Percentiles rank a stretch among this genome's conserved stretches.
These are phyloP conservation scores for Platycercus adscitus DNA, from an alignment of 2,113 vertebrate species.

Conservation along the genomic window DNA sequence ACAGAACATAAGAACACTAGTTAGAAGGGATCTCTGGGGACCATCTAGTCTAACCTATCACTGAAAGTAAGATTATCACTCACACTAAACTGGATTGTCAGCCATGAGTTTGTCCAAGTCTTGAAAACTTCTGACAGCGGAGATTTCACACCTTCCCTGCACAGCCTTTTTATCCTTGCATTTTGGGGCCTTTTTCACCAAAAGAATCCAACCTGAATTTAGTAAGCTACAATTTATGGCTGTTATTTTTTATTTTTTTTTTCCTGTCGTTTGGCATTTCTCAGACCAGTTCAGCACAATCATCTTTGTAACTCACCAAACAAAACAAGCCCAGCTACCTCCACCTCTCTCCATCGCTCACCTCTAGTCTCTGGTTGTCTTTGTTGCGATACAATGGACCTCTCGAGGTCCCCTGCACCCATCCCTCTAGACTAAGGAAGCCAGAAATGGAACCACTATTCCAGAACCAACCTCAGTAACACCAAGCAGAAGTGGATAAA, in stretches of 20 bases:
- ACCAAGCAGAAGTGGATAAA: not conserved
- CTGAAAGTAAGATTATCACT: not conserved
- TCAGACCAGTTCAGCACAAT: not conserved
- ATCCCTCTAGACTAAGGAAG: not conserved
- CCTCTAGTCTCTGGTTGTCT: not conserved
- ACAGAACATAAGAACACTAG: not conserved
- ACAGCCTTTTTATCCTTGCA: not conserved
- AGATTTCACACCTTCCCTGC: not conserved
- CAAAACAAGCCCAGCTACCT: not conserved
- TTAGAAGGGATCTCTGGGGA: not conserved
- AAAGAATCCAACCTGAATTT: not conserved
- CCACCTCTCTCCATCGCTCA: not conserved
- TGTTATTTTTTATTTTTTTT: not conserved
- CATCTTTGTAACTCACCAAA: not conserved
- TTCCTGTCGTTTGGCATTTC: not conserved
- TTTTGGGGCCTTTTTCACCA: not conserved
- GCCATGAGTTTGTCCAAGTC: fast-evolving
- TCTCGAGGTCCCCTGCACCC: not conserved
- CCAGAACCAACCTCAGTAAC: not conserved
- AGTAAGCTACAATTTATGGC: not conserved
- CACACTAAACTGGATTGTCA: not conserved
- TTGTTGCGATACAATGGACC: not conserved
- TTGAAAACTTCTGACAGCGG: not conserved
- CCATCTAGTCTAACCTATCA: not conserved
- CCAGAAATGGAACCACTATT: not conserved